These are phyloP conservation scores for Protodeltote pygarga DNA, from an alignment of 2,888 invertebrate species.

Conservation along the genomic window DNA sequence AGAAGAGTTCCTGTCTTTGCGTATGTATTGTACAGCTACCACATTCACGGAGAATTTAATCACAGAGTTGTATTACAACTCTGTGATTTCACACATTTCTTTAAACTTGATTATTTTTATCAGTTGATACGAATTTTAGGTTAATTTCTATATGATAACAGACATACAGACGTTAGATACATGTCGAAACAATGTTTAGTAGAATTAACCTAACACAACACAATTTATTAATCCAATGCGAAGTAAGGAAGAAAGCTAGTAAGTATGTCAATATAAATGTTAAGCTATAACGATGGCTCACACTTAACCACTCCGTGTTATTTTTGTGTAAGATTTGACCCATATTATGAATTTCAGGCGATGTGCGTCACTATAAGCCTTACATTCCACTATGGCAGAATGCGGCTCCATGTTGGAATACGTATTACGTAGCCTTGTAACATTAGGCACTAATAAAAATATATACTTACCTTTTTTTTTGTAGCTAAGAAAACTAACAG, in stretches of 20 bases:
- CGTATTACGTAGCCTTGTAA: constrained; percentile 13
- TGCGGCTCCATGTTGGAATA: constrained; percentile 12
- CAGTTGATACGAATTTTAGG: neutral
- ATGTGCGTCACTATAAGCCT: constrained; percentile 33
- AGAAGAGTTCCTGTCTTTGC: constrained; percentile 71
- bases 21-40: constrained; percentile 54
- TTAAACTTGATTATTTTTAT: neutral
- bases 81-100: too few relatives aligned
- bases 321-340: constrained; percentile 33
- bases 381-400: constrained; percentile 21
- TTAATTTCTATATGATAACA: too few relatives aligned
- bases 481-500: constrained; percentile 1
- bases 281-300: constrained; percentile 15
- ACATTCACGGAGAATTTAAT: neutral
- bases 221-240: constrained; percentile 7
- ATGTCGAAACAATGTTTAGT: too few relatives aligned
- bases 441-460: constrained; percentile 14
- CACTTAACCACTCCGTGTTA: constrained; percentile 46
- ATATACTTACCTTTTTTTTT: too few relatives aligned
- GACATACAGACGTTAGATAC: too few relatives aligned
- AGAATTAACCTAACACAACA: too few relatives aligned
- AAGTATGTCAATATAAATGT: constrained; percentile 6
- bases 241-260: constrained; percentile 1
- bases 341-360: constrained; percentile 26
- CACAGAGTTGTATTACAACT: neutral